phyloP scores from a whole-genome alignment of 1,140 invertebrate species.

The Brachionus rotundiformis region DNA sequence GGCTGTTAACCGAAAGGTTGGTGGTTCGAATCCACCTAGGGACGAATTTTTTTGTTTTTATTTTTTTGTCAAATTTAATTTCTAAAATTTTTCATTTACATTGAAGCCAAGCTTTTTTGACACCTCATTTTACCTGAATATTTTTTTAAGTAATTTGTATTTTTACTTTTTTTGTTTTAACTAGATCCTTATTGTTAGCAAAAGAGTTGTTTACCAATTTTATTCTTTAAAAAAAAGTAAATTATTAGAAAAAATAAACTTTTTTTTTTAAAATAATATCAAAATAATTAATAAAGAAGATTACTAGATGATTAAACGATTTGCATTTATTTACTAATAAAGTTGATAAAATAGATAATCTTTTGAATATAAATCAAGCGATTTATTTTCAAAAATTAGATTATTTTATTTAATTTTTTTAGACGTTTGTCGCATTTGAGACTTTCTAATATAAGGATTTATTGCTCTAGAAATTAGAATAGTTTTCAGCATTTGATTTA shows the following conservation, averaged over 20 bases:
- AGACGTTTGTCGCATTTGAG: too few relatives aligned
- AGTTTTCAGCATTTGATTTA: too few relatives aligned
- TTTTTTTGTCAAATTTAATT: background rate
- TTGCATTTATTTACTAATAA: background rate
- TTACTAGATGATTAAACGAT: background rate
- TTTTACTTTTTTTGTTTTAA: background rate
- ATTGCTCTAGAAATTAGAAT: too few relatives aligned
- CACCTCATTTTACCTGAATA: background rate
- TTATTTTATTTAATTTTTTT: background rate
- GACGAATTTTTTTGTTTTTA: conserved; percentile 1
- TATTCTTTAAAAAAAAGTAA: too few relatives aligned
- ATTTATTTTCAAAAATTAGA: background rate
- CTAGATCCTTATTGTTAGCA: background rate
- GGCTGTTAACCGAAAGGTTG: conserved; percentile 47
- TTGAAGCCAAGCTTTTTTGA: background rate
- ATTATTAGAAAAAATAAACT: background rate
- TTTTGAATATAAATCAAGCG: background rate
- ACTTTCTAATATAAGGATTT: too few relatives aligned
- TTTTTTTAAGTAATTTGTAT: background rate
- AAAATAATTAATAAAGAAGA: background rate
- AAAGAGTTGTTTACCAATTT: background rate
- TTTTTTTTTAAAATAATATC: background rate
- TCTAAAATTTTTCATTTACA: background rate
- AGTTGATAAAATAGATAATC: background rate
- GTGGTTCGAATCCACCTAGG: conserved; percentile 47